These are phyloP conservation scores for Melierax canorus DNA, from an alignment of 2,113 vertebrate genomes.

Conservation along the genomic window DNA sequence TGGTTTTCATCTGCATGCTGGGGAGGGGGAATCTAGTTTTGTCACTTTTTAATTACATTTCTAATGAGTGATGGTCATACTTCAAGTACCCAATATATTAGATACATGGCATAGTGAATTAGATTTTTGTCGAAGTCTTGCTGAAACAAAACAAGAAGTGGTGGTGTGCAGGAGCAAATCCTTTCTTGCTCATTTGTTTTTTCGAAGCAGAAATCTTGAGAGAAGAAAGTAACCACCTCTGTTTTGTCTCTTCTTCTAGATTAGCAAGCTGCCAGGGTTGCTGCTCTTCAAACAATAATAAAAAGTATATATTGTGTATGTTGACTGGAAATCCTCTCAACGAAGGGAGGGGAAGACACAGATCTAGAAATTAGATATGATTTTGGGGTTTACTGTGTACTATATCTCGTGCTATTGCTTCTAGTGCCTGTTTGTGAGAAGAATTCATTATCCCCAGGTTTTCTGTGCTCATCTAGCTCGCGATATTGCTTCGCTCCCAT, in stretches of 20 bases:
- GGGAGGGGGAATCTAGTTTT: conserved; percentile 59
- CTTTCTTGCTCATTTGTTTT: background rate
- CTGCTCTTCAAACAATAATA: background rate
- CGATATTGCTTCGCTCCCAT: accelerated
- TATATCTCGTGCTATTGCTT: background rate
- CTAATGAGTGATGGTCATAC: conserved; percentile 69
- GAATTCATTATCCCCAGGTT: background rate
- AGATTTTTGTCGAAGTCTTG: conserved; percentile 41
- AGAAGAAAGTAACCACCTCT: conserved; percentile 10
- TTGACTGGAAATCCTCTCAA: background rate
- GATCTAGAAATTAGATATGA: background rate
- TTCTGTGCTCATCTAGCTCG: background rate
- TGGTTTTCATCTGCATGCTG: conserved; percentile 74
- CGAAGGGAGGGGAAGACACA: background rate
- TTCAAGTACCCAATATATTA: conserved; percentile 37
- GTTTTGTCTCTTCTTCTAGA: background rate
- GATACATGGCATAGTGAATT: conserved; percentile 12
- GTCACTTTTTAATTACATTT: conserved; percentile 75
- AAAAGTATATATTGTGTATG: background rate
- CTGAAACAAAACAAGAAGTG: conserved; percentile 60
- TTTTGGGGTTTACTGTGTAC: background rate
- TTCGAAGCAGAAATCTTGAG: background rate
- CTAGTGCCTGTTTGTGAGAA: background rate
- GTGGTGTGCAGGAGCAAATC: background rate
- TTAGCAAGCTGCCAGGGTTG: background rate